Evolutionary conservation across 2,113 vertebrate species (phyloP).

Genomic region (Muntiacus reevesi): DNA sequence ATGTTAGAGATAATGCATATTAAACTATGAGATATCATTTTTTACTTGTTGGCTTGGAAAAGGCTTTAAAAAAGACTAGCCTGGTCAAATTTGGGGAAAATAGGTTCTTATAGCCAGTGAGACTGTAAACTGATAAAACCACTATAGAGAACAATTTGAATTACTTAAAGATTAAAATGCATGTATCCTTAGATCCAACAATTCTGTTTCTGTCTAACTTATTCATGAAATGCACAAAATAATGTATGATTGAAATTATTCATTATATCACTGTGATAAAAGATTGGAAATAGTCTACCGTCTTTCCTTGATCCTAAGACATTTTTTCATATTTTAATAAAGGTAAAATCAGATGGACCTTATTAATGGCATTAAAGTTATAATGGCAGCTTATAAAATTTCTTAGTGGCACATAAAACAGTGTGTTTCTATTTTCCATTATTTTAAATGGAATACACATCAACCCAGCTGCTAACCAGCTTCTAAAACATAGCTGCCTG

Average conservation of each 20-base stretch:
- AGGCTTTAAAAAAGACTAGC: neutral
- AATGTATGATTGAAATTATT: neutral
- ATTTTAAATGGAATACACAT: neutral
- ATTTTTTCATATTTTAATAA: conserved; percentile 19
- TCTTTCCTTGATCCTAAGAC: neutral
- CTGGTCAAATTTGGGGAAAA: neutral
- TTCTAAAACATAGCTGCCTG: neutral
- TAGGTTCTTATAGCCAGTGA: neutral
- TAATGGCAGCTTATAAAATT: neutral
- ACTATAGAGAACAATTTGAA: neutral
- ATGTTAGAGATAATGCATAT: neutral
- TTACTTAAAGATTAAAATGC: neutral
- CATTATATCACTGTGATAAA: neutral
- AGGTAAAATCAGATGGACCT: neutral
- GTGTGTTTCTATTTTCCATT: neutral
- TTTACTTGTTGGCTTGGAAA: neutral
- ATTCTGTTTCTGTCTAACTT: neutral
- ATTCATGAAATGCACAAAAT: neutral
- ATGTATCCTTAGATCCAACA: neutral
- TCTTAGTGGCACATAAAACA: neutral
- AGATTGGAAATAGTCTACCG: neutral
- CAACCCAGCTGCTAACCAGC: neutral
- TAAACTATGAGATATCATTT: neutral
- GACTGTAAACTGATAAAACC: neutral
- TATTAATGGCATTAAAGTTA: neutral